Evolutionary conservation across 2,888 invertebrate genomes (phyloP).

Genomic region (Netelia virgata): DNA sequence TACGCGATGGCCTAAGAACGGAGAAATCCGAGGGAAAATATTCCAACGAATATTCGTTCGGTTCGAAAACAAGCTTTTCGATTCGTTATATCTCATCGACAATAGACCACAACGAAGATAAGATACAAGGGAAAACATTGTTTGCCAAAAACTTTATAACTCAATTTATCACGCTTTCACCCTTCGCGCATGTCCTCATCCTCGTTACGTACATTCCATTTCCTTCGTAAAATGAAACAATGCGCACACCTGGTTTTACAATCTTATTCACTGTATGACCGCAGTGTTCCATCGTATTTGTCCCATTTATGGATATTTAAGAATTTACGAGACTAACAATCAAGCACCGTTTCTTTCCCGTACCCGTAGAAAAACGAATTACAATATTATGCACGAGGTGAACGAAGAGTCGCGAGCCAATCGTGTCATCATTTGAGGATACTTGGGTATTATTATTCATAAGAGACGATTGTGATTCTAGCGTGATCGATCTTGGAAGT

Average conservation of each 20-base stretch:
- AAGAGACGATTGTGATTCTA: not conserved
- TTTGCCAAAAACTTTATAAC: too few relatives aligned
- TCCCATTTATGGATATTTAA: not conserved
- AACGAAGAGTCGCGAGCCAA: slow-evolving; percentile 15
- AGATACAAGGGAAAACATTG: too few relatives aligned
- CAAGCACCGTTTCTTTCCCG: not conserved
- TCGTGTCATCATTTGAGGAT: not conserved
- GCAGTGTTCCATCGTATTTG: not conserved
- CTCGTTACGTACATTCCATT: too few relatives aligned
- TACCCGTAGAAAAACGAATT: slow-evolving; percentile 14
- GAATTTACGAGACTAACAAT: slow-evolving; percentile 7
- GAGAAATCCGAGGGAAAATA: slow-evolving; percentile 11
- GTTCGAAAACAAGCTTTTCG: not conserved
- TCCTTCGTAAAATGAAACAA: not conserved
- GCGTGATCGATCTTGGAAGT: slow-evolving; percentile 43
- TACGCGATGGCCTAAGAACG: slow-evolving; percentile 11
- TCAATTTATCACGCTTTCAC: too few relatives aligned
- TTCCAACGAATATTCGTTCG: slow-evolving; percentile 35
- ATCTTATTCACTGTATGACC: not conserved
- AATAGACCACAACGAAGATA: too few relatives aligned
- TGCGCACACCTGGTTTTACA: not conserved
- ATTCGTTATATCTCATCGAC: too few relatives aligned
- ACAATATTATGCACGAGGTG: slow-evolving; percentile 21
- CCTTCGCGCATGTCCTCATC: too few relatives aligned
- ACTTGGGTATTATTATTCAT: not conserved